Evolutionary conservation across 2,113 vertebrate genomes (phyloP).

Genomic region (Dipodomys spectabilis): DNA sequence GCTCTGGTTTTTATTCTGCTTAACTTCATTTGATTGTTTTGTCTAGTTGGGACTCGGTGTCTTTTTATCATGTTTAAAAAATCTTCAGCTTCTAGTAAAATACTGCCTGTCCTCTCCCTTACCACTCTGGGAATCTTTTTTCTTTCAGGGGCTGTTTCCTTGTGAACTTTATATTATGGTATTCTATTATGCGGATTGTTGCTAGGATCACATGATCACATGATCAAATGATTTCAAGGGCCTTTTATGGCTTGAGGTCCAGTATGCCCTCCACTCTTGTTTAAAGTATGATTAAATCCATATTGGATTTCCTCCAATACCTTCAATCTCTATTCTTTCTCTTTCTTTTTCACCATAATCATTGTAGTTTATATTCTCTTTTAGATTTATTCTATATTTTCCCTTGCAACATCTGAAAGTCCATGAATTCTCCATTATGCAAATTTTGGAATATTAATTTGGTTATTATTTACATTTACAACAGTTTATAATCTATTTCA

Average conservation of each 20-base stretch:
- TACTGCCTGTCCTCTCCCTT: neutral
- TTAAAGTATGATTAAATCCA: too few relatives aligned
- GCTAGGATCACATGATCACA: too few relatives aligned
- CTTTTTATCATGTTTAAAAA: neutral
- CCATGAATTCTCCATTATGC: neutral
- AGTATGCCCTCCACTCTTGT: too few relatives aligned
- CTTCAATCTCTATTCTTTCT: neutral
- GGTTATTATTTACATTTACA: neutral
- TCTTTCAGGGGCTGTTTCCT: too few relatives aligned
- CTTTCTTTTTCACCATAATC: neutral
- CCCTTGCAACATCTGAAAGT: neutral
- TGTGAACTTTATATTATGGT: too few relatives aligned
- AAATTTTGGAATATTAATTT: neutral
- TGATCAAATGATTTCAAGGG: too few relatives aligned
- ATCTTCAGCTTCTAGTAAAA: neutral
- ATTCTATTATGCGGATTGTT: too few relatives aligned
- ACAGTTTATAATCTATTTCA: neutral
- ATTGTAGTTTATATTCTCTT: neutral
- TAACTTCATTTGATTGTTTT: neutral
- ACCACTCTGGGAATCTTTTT: too few relatives aligned
- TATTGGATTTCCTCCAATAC: neutral
- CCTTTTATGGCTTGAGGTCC: too few relatives aligned
- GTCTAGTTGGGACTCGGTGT: neutral
- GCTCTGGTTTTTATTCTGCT: neutral
- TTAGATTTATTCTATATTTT: neutral